Conservation (phyloP, 2,113 vertebrate species). For the Tragelaphus buxtoni region DNA sequence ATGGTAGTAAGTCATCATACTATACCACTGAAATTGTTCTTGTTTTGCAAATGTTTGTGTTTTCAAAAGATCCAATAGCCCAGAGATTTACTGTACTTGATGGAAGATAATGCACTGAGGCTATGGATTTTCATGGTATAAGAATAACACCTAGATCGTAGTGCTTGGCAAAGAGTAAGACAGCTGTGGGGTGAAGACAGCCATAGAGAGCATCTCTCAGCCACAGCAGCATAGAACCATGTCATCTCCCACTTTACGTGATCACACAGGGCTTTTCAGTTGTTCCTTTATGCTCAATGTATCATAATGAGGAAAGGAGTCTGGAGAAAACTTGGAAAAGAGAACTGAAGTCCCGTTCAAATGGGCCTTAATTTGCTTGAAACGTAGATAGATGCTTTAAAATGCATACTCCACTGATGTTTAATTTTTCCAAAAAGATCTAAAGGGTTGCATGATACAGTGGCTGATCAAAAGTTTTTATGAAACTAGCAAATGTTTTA, state of each 20-base stretch:
- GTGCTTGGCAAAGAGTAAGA: neutral
- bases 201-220: accelerated
- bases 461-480: neutral
- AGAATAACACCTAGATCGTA: neutral
- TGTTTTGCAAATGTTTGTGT: neutral
- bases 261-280: accelerated
- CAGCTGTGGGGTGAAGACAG: neutral
- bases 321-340: neutral
- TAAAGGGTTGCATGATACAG: neutral
- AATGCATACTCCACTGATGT: neutral
- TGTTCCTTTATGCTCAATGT: neutral
- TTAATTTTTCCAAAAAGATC: neutral
- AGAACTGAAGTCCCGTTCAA: neutral
- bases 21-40: neutral
- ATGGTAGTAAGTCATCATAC: neutral
- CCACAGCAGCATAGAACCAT: accelerated
- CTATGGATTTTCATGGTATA: too few relatives aligned
- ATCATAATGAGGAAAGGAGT: neutral
- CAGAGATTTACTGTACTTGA: accelerated
- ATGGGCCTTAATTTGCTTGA: neutral
- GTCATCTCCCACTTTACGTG: accelerated
- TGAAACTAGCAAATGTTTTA: neutral
- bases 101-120: too few relatives aligned
- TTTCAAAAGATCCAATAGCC: neutral
- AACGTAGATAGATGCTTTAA: neutral